Conservation (phyloP, 2,888 invertebrate species). For the Strigamia crassipes region DNA sequence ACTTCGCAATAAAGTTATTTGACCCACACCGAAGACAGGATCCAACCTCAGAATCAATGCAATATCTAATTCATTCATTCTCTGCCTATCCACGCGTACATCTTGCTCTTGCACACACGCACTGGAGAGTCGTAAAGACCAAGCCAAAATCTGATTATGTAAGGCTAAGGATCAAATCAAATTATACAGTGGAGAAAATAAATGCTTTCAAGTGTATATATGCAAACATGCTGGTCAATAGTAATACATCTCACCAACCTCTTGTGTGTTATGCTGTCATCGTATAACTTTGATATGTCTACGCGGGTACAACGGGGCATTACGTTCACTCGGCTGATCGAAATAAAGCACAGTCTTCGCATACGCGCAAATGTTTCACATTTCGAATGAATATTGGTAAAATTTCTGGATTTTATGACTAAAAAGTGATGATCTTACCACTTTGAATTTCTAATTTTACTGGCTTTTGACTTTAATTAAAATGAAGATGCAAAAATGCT, state of each 20-base stretch:
- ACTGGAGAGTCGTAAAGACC: slow-evolving; percentile 11
- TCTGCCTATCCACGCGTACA: not conserved
- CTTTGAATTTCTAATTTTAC: not conserved
- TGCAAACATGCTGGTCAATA: not conserved
- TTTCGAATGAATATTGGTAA: not conserved
- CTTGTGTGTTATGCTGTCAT: not conserved
- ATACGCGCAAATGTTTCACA: not conserved
- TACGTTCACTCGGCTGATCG: not conserved
- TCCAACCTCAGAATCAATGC: not conserved
- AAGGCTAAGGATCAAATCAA: slow-evolving; percentile 21
- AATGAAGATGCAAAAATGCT: not conserved
- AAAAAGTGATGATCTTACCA: not conserved
- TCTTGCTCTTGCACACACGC: not conserved
- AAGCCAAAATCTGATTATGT: slow-evolving; percentile 21
- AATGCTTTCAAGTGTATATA: not conserved
- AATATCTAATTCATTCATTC: slow-evolving; percentile 10
- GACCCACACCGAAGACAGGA: not conserved
- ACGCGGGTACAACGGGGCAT: not conserved
- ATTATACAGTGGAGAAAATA: slow-evolving; percentile 15
- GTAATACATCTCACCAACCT: not conserved
- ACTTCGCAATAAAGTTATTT: not conserved
- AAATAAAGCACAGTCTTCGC: not conserved
- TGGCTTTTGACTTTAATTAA: slow-evolving; percentile 21
- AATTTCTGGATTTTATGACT: not conserved
- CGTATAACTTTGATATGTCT: not conserved